These are phyloP conservation scores for Nomada ruficornis DNA, from an alignment of 2,888 invertebrate genomes.

Conservation along the genomic window DNA sequence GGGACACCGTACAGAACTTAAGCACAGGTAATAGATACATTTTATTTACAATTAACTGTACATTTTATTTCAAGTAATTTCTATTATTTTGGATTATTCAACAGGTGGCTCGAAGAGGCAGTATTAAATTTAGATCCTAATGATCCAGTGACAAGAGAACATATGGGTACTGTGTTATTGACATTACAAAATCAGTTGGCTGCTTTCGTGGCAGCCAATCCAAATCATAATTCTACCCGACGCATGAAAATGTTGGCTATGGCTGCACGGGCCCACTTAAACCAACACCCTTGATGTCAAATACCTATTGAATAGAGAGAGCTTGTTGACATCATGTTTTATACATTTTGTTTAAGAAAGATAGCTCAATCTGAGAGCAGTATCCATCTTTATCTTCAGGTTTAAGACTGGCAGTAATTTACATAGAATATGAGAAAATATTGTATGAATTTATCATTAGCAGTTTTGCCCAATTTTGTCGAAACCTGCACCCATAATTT, in stretches of 20 bases:
- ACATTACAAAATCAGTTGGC: conserved; percentile 91
- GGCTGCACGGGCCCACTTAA: conserved; percentile 88
- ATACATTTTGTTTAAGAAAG: conserved; percentile 62
- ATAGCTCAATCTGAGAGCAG: conserved; percentile 56
- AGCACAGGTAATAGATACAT: conserved; percentile 87
- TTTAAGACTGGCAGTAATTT: conserved; percentile 64
- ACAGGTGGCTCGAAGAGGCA: conserved; percentile 94
- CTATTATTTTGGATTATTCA: conserved; percentile 33
- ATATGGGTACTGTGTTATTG: conserved; percentile 91
- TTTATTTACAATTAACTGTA: conserved; percentile 1
- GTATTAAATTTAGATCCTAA: conserved; percentile 91
- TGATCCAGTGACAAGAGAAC: conserved; percentile 92
- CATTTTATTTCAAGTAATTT: background rate
- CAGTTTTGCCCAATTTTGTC: conserved; percentile 20
- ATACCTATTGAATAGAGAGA: conserved; percentile 36
- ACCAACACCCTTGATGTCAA: conserved; percentile 68
- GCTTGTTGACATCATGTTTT: conserved; percentile 52
- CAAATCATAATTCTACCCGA: conserved; percentile 88
- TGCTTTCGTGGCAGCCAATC: conserved; percentile 88
- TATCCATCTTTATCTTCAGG: conserved; percentile 41
- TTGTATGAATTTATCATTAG: conserved; percentile 38
- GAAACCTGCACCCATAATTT: conserved; percentile 9
- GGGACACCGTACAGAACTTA: conserved; percentile 92
- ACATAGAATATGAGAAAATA: conserved; percentile 45
- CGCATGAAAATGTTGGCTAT: conserved; percentile 90